Percentiles rank a stretch among this genome's conserved stretches.
Conservation (phyloP, 2,797 vertebrate genomes). For the Sarcophilus harrisii region DNA sequence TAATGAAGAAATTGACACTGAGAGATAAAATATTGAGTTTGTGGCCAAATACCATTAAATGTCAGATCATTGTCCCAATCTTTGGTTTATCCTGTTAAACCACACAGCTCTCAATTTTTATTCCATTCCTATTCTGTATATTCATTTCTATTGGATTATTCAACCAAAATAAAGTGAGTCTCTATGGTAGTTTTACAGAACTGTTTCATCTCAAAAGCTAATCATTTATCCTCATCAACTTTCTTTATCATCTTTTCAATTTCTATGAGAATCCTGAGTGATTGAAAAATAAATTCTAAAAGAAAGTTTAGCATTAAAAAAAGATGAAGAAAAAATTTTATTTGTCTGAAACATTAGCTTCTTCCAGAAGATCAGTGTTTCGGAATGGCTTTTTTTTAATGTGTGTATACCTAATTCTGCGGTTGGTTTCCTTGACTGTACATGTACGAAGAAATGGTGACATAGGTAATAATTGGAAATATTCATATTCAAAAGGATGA, state of each 20-base stretch:
- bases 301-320: conserved; percentile 14
- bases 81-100: conserved; percentile 22
- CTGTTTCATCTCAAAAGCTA: conserved; percentile 39
- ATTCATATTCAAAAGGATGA: conserved; percentile 42
- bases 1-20: conserved; percentile 36
- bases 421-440: conserved; percentile 13
- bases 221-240: conserved; percentile 33
- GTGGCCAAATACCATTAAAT: conserved; percentile 19
- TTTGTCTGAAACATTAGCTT: conserved; percentile 49
- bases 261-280: conserved; percentile 29
- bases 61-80: background rate
- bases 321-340: conserved; percentile 1
- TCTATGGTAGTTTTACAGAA: background rate
- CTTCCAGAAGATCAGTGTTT: conserved; percentile 35
- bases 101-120: conserved; percentile 5
- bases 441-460: conserved; percentile 13
- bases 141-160: conserved; percentile 51
- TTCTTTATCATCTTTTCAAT: conserved; percentile 49
- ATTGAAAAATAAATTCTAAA: conserved; percentile 28
- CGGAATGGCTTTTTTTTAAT: conserved; percentile 30
- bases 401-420: conserved; percentile 23
- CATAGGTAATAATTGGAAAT: conserved; percentile 34
- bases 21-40: conserved; percentile 37
- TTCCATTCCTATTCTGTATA: conserved; percentile 16
- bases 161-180: conserved; percentile 37